Evolutionary conservation across 2,797 vertebrate species (phyloP).

Genomic region (Danionella dracula): DNA sequence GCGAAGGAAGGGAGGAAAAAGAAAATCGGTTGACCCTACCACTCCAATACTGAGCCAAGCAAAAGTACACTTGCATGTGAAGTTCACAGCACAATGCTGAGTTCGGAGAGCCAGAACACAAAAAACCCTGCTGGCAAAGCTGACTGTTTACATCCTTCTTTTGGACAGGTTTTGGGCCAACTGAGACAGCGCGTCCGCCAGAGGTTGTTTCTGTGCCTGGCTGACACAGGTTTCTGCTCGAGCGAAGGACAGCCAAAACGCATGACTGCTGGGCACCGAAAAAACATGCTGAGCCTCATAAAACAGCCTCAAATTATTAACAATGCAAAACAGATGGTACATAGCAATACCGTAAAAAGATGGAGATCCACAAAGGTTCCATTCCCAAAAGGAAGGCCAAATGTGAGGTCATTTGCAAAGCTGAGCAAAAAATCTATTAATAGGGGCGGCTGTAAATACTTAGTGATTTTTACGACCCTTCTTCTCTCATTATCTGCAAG

Average conservation of each 20-base stretch:
- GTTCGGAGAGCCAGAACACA: constrained; percentile 51
- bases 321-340: constrained; percentile 64
- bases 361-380: constrained; percentile 50
- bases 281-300: constrained; percentile 50
- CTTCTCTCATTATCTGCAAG: constrained; percentile 58
- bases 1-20: not conserved
- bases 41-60: constrained; percentile 51
- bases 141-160: constrained; percentile 65
- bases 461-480: constrained; percentile 46
- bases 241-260: constrained; percentile 43
- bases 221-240: constrained; percentile 34
- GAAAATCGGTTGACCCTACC: constrained; percentile 31
- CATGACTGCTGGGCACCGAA: constrained; percentile 55
- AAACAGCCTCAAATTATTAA: constrained; percentile 61
- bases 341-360: constrained; percentile 63
- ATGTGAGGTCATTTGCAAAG: constrained; percentile 60
- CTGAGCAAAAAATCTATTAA: constrained; percentile 64
- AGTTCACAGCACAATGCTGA: constrained; percentile 41
- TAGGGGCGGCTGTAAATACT: constrained; percentile 58
- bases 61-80: constrained; percentile 50
- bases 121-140: constrained; percentile 58
- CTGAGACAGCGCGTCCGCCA: constrained; percentile 45
- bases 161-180: constrained; percentile 56
- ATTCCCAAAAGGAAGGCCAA: constrained; percentile 48
- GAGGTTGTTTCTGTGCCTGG: constrained; percentile 44